Evolutionary conservation across 2,888 invertebrate species (phyloP).

Genomic region (Oxystoma pomonae): DNA sequence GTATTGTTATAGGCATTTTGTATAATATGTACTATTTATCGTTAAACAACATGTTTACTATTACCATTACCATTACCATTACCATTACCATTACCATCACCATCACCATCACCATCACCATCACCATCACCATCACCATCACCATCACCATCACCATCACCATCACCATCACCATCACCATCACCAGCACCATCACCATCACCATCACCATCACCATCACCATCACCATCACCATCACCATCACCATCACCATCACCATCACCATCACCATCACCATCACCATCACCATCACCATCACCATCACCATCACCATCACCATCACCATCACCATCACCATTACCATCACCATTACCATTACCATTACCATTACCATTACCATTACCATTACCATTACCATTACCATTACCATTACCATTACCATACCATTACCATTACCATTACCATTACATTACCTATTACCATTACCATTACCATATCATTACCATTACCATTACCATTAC

Average conservation of each 20-base stretch:
- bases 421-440: slow-evolving; percentile 12
- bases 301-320: slow-evolving; percentile 12
- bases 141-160: slow-evolving; percentile 11
- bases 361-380: slow-evolving; percentile 13
- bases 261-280: slow-evolving; percentile 11
- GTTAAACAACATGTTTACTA: no score
- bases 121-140: slow-evolving; percentile 10
- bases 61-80: slow-evolving; percentile 10
- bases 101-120: slow-evolving; percentile 12
- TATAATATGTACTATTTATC: no score
- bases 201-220: slow-evolving; percentile 13
- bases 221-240: slow-evolving; percentile 12
- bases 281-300: slow-evolving; percentile 11
- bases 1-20: no score
- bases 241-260: slow-evolving; percentile 12
- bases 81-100: slow-evolving; percentile 11
- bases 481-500: not conserved
- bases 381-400: slow-evolving; percentile 12
- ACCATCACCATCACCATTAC: slow-evolving; percentile 12
- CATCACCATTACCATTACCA: slow-evolving; percentile 12
- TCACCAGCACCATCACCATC: slow-evolving; percentile 11
- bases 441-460: slow-evolving; percentile 11
- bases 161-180: slow-evolving; percentile 13
- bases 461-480: slow-evolving; percentile 13
- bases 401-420: slow-evolving; percentile 11